Base-by-base conservation (phyloP, 2,888 invertebrate genomes). In the Boloria selene region DNA sequence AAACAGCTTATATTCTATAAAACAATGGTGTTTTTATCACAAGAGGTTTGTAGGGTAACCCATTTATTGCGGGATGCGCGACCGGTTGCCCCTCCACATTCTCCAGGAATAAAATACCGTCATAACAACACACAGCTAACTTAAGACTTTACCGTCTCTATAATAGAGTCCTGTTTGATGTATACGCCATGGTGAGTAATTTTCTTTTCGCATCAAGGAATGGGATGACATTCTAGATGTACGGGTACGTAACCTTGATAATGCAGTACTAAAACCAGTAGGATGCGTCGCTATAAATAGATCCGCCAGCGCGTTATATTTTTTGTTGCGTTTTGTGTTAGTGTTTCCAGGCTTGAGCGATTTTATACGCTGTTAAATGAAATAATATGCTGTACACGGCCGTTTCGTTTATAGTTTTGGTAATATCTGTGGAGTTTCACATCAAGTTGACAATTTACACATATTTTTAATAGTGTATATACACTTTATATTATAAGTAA, bases 1-100 rank as follows among this genome's bases (percentile, higher is more conserved):
- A 18, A 42, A 55, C 26, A 55, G 50, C 44, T n/a, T n/a, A 45
- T 60, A 55, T 52, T 54, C 53, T 64, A 68, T 68, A 68, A 71
- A 71, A 73, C 74, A 74, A 70, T 71, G 56, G 70, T 72, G 83
- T 89, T 84, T 88, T 80, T 89, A 85, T 87, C 82, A 82, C 87
- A 90, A 87, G 90, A 87, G 90, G 90, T 91, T 81, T 91, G 89
- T 91, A 87, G 91, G 89, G 88, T 88, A 90, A 91, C 90, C 91
- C 87, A 90, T 90, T 90, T 90, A 87, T 78, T 77, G 85, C 84
- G 81, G 79, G 77, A 80, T 77, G 80, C 79, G 68, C 81, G 81
- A 88, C 89, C 89, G 88, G 87, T 88, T 82, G 73, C 76, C 71
- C 61, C 61, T 70, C 66, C 68, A 82, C 86, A 85, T 80, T 82